phyloP scores from a whole-genome alignment of 2,797 vertebrate genomes.

The Protonibea diacanthus region DNA sequence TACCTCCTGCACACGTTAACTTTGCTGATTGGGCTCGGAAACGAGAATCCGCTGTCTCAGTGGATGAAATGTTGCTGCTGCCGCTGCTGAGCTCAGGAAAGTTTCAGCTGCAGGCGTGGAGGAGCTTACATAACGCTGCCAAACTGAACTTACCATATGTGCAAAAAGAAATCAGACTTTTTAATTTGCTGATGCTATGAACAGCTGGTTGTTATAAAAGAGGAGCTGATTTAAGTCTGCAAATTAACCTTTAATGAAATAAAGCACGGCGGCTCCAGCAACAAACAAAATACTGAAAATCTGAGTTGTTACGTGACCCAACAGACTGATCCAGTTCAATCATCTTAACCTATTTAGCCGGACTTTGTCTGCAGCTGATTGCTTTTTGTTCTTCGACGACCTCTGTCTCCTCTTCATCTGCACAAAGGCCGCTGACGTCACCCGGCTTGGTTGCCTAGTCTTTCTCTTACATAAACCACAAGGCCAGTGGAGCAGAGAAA shows the following conservation, averaged over 20 bases:
- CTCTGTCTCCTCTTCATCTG: constrained; percentile 45
- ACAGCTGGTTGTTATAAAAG: constrained; percentile 28
- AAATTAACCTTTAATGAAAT: not conserved
- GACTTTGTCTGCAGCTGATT: constrained; percentile 43
- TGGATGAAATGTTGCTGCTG: constrained; percentile 28
- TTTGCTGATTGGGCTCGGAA: not conserved
- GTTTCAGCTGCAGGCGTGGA: constrained; percentile 1
- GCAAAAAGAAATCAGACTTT: constrained; percentile 2
- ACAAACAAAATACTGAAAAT: not conserved
- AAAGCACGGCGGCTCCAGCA: too few relatives aligned
- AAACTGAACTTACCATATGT: constrained; percentile 8
- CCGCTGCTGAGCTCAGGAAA: constrained; percentile 39
- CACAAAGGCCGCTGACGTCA: constrained; percentile 49
- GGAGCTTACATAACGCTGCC: constrained; percentile 29
- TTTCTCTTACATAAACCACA: constrained; percentile 68
- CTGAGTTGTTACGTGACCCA: not conserved
- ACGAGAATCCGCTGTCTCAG: constrained; percentile 30
- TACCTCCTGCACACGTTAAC: constrained; percentile 16
- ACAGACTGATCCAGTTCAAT: constrained; percentile 4
- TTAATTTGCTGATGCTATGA: constrained; percentile 23
- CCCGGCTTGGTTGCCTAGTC: constrained; percentile 23
- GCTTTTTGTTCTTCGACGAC: constrained; percentile 30
- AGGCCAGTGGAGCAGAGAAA: constrained; percentile 30
- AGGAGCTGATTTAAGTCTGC: constrained; percentile 9
- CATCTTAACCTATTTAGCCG: constrained; percentile 24